Evolutionary conservation across 2,113 vertebrate species (phyloP).

Genomic region (Harpagus bidentatus): DNA sequence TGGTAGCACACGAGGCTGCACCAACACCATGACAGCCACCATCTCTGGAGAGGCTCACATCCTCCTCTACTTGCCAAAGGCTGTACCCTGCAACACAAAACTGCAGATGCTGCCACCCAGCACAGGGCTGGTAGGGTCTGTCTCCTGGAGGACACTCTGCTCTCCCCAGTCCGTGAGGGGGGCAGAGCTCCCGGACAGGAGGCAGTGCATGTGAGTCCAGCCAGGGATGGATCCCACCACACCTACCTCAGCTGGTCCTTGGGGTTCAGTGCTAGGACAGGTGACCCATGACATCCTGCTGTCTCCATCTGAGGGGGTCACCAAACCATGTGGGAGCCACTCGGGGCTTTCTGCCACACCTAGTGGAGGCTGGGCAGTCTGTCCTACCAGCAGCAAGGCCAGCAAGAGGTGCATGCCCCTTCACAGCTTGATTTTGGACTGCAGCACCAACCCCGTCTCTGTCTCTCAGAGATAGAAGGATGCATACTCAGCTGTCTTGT

Average conservation of each 20-base stretch:
- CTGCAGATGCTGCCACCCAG: neutral
- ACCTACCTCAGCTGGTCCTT: neutral
- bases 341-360: neutral
- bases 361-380: neutral
- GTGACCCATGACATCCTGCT: neutral
- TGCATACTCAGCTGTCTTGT: neutral
- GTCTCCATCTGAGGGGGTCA: neutral
- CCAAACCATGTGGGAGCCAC: neutral
- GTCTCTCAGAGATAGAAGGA: neutral
- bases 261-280: neutral
- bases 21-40: neutral
- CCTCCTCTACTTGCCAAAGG: neutral
- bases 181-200: neutral
- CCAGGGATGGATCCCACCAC: neutral
- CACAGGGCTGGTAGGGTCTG: neutral
- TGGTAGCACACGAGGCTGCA: neutral
- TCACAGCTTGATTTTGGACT: neutral
- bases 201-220: neutral
- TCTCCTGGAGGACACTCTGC: neutral
- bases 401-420: neutral
- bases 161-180: neutral
- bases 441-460: neutral
- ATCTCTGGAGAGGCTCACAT: neutral
- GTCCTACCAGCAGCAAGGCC: neutral
- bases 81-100: neutral